Evolutionary conservation across 2,888 invertebrate species (phyloP).

Genomic region (Hirtodrosophila duncani): DNA sequence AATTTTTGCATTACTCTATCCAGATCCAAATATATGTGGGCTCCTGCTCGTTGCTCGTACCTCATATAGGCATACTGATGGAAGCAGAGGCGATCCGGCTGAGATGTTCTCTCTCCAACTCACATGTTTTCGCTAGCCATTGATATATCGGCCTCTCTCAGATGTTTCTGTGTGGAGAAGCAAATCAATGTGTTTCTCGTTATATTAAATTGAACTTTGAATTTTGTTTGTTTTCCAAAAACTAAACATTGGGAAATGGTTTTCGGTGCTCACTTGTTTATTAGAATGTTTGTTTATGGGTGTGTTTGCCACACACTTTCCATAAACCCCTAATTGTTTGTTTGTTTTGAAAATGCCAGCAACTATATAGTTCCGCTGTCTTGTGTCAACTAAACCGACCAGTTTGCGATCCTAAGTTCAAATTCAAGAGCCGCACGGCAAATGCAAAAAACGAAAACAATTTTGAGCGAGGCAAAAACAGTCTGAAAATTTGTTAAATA

Average conservation of each 20-base stretch:
- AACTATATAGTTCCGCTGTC: constrained; percentile 54
- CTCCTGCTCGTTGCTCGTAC: too few species aligned
- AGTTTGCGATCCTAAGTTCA: constrained; percentile 39
- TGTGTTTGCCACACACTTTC: not conserved
- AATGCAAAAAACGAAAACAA: constrained; percentile 51
- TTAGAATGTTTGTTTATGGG: not conserved
- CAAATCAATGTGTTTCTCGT: too few species aligned
- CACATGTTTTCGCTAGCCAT: constrained; percentile 40
- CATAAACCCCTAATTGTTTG: constrained; percentile 17
- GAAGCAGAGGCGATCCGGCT: constrained; percentile 20
- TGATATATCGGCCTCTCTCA: not conserved
- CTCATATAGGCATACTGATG: constrained; percentile 47
- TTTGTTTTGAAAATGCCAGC: constrained; percentile 11
- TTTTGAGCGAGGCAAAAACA: constrained; percentile 32
- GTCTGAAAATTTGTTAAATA: constrained; percentile 30
- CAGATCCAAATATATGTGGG: constrained; percentile 11
- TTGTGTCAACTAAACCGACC: constrained; percentile 54
- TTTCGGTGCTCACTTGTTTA: constrained; percentile 37
- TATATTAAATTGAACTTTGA: not conserved
- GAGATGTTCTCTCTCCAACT: constrained; percentile 19
- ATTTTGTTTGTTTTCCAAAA: not conserved
- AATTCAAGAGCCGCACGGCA: constrained; percentile 30
- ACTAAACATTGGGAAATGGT: too few species aligned
- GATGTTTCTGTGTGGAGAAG: constrained; percentile 11
- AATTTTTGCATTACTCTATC: not conserved